Base-by-base conservation (phyloP, 37 sponge, comb jelly and placozoan species). In the Dysidea cf. avara region DNA sequence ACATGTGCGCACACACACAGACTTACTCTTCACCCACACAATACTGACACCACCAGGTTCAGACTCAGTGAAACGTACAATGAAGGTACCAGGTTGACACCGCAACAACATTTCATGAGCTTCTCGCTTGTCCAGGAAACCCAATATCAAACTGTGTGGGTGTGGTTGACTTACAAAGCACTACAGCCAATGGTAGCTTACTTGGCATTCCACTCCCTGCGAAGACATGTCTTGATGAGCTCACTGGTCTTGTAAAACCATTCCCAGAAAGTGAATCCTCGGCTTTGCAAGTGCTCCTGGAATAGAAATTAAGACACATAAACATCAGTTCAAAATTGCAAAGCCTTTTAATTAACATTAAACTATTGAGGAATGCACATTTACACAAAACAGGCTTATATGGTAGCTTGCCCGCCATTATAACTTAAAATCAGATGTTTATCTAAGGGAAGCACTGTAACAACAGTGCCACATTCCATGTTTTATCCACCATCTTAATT, bases 231-330 rank as follows among this genome's bases (percentile, higher is more conserved):
- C 76, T 85, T 87, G 60, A 97, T 74, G 47, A 97, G 87, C 20
- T 97, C 99, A 33, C 85, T 66, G 39, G 76, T 76, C 18, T 89
- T 88, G 74, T 91, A 97, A 32, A 97, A 88, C 99, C 99, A 97
- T 64, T 95, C 92, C 92, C 96, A 97, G 82, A 97, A 97, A 4
- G 99, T 93, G 74, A 93, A 88, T 30, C 61, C 62, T 3, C 78
- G 59, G 0, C 78, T 79, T 56, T 71, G 61, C 61, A 87, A 22
- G 62, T 81, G 90, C 49, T 86, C 88, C 78, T 81, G 72, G 20
- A 40, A 58, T 36, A 70, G 73, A 60, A n/a, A 61, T 5, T 21
- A 4, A 71, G 18, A 60, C n/a, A n/a, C n/a, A n/a, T n/a, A n/a
- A n/a, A n/a, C n/a, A n/a, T n/a, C n/a, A n/a, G n/a, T n/a, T n/a